Evolutionary conservation across 2,888 invertebrate genomes (phyloP), one percentile per base, ranked within the genome.

Genomic region (Pyrrhosoma nymphula): DNA sequence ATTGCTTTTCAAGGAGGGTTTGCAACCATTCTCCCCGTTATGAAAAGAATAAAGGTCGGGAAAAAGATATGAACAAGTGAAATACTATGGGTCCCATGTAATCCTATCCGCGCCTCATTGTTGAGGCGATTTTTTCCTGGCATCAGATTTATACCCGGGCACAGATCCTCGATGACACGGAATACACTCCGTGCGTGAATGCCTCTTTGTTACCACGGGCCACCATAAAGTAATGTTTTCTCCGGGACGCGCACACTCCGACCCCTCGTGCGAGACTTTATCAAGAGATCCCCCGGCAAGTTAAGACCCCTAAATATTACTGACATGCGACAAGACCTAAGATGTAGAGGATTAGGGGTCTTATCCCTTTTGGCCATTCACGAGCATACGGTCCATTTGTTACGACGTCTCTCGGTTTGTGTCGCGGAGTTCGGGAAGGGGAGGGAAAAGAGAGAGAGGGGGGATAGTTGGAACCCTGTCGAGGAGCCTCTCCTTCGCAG

Each of bases 81-180:
- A 91, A 91, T 91, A 30, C 91, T 91, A 91, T 23, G 91, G 63
- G 35, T 39, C 39, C 23, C 63, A 39, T 91, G 91, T 91, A 93
- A 93, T 55, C 93, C 69, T 93, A 93, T 93, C 93, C 93, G 30
- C 93, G 69, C 93, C 55, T 93, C 93, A 69, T 93, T 93, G 93
- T 93, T 39, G 91, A 63, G 39, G 90, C 91, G 18, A 75, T 75
- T 69, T 75, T 75, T 93, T 69, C 20, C 60, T 63, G 63, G 63
- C 91, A 39, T 26, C 39, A 69, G 93, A 93, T 93, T 93, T 93
- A 93, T 75, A 69, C 35, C 63, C 63, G 47, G 26, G 63, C 91
- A 39, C 63, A 30, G 91, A 26, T 91, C 47, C 93, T 69, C 93
- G 93, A 93, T 93, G 93, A 93, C 93, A 93, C 60, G 69, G 60